Percentiles rank a stretch among this genome's conserved stretches.
These are phyloP conservation scores for Coreius guichenoti DNA, from an alignment of 2,797 vertebrate genomes.

Conservation along the genomic window DNA sequence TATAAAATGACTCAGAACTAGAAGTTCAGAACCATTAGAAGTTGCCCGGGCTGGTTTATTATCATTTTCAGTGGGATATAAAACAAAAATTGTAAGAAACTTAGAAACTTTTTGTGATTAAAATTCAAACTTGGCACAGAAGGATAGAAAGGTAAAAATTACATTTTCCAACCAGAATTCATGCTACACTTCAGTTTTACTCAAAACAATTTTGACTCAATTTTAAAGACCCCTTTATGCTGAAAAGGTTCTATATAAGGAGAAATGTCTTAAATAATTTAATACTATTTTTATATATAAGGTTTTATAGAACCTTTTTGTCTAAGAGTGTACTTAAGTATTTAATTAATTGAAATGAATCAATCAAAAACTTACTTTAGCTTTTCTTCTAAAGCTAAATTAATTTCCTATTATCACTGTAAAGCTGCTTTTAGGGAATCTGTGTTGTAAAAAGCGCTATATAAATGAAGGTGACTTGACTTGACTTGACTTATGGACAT, in stretches of 20 bases:
- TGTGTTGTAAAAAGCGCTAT: too few species aligned
- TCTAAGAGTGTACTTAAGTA: background rate
- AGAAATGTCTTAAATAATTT: too few species aligned
- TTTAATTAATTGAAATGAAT: too few species aligned
- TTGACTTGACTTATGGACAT: too few species aligned
- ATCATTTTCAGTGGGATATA: constrained; percentile 5
- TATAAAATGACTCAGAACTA: background rate
- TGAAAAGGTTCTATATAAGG: background rate
- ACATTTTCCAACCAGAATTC: background rate
- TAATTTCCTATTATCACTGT: too few species aligned
- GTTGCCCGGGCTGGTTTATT: too few species aligned
- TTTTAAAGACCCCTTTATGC: background rate
- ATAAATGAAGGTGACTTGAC: too few species aligned
- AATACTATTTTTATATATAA: background rate
- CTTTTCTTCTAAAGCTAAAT: too few species aligned
- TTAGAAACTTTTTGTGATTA: background rate
- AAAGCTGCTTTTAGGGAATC: too few species aligned
- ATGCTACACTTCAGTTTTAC: background rate
- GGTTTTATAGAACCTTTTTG: background rate
- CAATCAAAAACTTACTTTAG: too few species aligned
- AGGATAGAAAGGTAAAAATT: background rate
- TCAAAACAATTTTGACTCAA: too few species aligned
- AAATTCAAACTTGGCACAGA: background rate
- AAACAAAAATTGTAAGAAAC: background rate
- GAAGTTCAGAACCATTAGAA: background rate